Conservation (phyloP, 2,113 vertebrate genomes). For the Cochlearius cochlearius region DNA sequence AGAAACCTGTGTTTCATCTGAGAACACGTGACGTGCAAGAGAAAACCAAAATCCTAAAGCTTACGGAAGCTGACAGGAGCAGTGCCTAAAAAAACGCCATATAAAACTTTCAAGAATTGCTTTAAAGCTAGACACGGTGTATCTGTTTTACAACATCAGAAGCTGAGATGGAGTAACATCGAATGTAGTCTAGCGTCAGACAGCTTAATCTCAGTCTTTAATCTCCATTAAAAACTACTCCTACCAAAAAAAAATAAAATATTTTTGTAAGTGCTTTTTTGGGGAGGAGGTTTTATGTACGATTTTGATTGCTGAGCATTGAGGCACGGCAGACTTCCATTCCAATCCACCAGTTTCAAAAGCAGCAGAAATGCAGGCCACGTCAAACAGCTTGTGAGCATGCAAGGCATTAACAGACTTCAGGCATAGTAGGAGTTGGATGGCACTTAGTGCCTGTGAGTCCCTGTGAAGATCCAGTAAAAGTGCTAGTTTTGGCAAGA, state of each 20-base stretch:
- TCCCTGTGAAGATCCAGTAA: background rate
- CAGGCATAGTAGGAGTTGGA: background rate
- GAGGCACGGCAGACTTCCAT: background rate
- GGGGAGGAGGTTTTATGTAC: background rate
- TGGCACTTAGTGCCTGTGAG: background rate
- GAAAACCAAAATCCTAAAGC: background rate
- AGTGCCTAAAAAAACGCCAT: background rate
- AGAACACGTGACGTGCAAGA: rapidly evolving
- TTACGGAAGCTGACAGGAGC: background rate
- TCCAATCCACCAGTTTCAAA: background rate
- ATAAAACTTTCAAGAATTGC: background rate
- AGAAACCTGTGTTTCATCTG: background rate
- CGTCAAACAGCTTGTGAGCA: background rate
- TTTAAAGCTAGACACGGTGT: background rate
- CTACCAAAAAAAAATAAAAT: background rate
- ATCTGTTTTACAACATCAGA: background rate
- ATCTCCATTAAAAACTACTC: background rate
- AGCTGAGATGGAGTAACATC: background rate
- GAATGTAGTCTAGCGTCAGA: background rate
- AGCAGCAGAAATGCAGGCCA: background rate
- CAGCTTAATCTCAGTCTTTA: background rate
- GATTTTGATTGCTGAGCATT: background rate
- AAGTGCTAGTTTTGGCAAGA: background rate
- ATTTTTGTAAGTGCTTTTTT: background rate
- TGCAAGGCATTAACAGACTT: background rate